Evolutionary conservation across 2,797 vertebrate genomes (phyloP), one percentile per base, ranked within the genome.

Genomic region (Etheostoma nigrum): DNA sequence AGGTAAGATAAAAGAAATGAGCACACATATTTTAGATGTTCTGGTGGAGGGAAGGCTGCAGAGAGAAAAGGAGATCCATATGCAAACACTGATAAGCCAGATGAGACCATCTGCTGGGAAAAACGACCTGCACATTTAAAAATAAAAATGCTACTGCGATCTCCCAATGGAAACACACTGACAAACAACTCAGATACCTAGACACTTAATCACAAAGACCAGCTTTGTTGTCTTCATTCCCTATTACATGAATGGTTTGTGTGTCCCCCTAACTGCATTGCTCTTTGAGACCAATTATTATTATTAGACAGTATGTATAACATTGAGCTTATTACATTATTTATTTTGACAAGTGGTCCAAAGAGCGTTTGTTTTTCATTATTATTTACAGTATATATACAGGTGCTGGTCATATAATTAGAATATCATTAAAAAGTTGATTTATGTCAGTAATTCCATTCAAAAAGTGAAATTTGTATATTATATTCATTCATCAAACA

Each of bases 81-180:
- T 6, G 70, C 74, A 79, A 80, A 70, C 33, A 70, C 33, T 79
- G 78, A 85, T 74, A 55, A 80, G 67, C 73, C 68, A 81, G 78
- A 86, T 79, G 80, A 90, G 84, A 89, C 82, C 82, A 70, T 91
- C 88, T 89, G 86, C 57, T 64, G 67, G 52, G 74, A 67, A 72
- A 78, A 84, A 89, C 67, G 69, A 81, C 63, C 70, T 48, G 33
- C 66, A 23, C 66, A 53, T 84, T 87, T 75, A 74, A 74, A 70
- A 80, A 76, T 75, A 74, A 74, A 72, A 80, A 76, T 47, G 55
- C 75, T 61, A 57, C 65, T 75, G 63, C 25, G 70, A 84, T 78
- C 47, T 72, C 60, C 60, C 59, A 53, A 64, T 23, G 21, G 68
- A 76, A 65, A 72, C 71, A 72, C 36, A 57, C 76, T 7, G 63